Conservation (phyloP, 2,797 vertebrate species). For the Glyptemys insculpta region DNA sequence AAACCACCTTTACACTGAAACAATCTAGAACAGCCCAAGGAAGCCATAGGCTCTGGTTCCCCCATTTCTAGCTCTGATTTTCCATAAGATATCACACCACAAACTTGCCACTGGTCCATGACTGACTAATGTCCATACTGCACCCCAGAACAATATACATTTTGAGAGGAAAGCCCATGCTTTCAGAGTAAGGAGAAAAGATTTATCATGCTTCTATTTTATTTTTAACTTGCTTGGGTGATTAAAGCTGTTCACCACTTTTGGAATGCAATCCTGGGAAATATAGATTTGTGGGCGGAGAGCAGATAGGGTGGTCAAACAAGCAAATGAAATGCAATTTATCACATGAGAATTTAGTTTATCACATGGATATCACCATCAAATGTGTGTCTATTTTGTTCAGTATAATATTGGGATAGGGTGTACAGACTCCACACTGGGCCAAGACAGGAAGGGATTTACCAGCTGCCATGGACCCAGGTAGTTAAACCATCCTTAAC, state of each 20-base stretch:
- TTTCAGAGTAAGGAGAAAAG: background rate
- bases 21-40: background rate
- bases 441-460: background rate
- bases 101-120: background rate
- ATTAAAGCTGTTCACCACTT: background rate
- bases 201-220: background rate
- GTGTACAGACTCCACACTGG: background rate
- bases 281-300: background rate
- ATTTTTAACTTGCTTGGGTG: background rate
- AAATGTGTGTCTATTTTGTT: background rate
- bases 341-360: background rate
- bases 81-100: background rate
- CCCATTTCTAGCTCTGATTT: background rate
- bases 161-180: background rate
- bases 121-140: background rate
- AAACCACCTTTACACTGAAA: background rate
- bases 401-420: background rate
- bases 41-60: background rate
- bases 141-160: background rate
- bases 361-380: background rate
- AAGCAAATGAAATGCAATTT: background rate
- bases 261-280: background rate
- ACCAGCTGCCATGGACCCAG: rapidly evolving
- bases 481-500: background rate
- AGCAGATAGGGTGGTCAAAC: background rate